A percentile compares a stretch with the other conserved stretches of the same genome.
Conservation (phyloP, 2,797 vertebrate genomes). For the Pangasius djambal region DNA sequence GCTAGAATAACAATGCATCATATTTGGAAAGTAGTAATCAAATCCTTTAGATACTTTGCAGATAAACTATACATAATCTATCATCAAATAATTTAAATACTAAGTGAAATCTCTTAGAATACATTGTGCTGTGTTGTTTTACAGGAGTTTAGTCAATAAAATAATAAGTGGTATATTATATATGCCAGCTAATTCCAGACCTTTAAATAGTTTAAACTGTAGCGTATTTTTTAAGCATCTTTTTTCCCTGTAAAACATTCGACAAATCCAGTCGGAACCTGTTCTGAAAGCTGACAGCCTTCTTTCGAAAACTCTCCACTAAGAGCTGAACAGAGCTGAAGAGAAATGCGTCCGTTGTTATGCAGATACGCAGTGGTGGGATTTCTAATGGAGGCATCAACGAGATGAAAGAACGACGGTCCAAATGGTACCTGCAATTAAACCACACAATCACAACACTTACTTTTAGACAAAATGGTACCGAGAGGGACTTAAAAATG, state of each 20-base stretch:
- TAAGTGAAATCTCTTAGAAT: not conserved
- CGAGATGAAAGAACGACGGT: conserved; percentile 32
- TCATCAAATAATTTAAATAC: not conserved
- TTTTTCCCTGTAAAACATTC: not conserved
- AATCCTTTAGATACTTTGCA: not conserved
- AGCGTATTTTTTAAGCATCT: not conserved
- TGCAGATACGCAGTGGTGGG: conserved; percentile 32
- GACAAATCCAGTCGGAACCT: not conserved
- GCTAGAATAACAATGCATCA: not conserved
- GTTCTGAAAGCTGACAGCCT: not conserved
- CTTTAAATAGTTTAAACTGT: not conserved
- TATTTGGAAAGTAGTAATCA: not conserved
- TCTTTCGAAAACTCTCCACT: not conserved
- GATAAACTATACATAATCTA: not conserved
- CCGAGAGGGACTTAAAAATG: not conserved
- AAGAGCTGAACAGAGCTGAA: not conserved
- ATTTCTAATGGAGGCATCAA: conserved; percentile 32
- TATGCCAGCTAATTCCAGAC: not conserved
- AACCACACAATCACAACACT: conserved; percentile 13
- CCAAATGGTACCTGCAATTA: conserved; percentile 46
- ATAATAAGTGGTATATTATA: not conserved
- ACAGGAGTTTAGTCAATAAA: not conserved
- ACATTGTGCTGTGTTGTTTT: not conserved
- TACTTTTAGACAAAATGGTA: conserved; percentile 31
- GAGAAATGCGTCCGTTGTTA: conserved; percentile 36